Base-by-base conservation (phyloP, 2,888 invertebrate species). In the Trissonchulus sp. region DNA sequence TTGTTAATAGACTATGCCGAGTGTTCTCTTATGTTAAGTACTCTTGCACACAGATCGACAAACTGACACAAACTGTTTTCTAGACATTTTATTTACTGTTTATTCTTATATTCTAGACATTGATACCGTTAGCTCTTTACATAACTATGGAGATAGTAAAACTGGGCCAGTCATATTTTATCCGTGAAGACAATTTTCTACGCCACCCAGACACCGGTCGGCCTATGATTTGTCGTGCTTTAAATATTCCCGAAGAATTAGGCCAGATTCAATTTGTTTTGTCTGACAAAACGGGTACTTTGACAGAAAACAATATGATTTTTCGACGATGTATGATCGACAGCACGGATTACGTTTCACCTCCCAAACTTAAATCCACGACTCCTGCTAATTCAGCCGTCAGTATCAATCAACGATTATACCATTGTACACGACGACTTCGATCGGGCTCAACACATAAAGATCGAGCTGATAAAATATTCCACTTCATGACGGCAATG, bases 281-380 rank as follows among this genome's bases (percentile, higher is more conserved):
- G 87, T 93, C 93, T 30, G 97, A 97, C 85, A 96, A 96, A 87
- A 97, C 96, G 0, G 96, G 97, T 2, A 97, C 96, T 1, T 87
- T 97, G 75, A 97, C 97, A 0, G 95, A 96, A 85, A 97, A 96
- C 85, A 92, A 93, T 77, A 96, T 97, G 96, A 89, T 94, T 82
- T 97, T 97, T 86, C 89, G 93, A 75, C 88, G 92, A 69, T 96
- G 95, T 83, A 90, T 92, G 1, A 91, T 97, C 38, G 91, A 90
- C 33, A 95, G 93, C 0, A 89, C 91, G 62, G 94, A 96, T 86
- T 96, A 94, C 84, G 90, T 90, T 0, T 89, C 91, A 35, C 18
- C 60, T 18, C 18, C 60, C 18, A 60, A 60, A n/a, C 60, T n/a
- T n/a, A n/a, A n/a, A n/a, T 89, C 91, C 2, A 90, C 91, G 78